Conservation (phyloP, 2,888 invertebrate species). For the Bugula neritina region DNA sequence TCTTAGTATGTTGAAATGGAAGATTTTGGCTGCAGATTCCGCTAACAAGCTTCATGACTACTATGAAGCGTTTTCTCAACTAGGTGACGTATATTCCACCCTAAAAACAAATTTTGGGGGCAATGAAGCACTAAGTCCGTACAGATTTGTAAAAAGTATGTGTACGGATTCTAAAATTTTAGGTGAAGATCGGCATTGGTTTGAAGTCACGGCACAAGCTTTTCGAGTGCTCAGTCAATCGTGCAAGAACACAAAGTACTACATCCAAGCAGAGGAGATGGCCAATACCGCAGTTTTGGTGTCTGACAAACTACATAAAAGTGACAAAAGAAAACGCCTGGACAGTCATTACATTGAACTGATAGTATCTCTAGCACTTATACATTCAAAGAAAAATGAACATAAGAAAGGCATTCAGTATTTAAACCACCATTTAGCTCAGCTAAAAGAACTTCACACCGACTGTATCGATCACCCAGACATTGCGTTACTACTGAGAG, state of each 20-base stretch:
- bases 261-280: background rate
- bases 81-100: background rate
- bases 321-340: no score
- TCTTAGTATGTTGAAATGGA: background rate
- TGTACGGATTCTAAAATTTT: background rate
- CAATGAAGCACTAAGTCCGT: background rate
- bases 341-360: no score
- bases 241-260: background rate
- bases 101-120: no score
- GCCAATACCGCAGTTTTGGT: background rate
- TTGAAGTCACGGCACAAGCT: background rate
- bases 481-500: background rate
- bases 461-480: background rate
- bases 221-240: background rate
- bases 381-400: background rate
- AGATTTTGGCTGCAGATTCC: background rate
- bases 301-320: background rate
- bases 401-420: background rate
- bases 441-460: background rate
- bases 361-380: background rate
- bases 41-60: background rate
- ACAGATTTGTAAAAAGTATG: background rate
- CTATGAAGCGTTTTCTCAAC: background rate
- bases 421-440: background rate
- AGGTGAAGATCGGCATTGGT: no score